Base-by-base conservation (phyloP, 2,797 vertebrate genomes). In the Neosilurus mollespiculum region DNA sequence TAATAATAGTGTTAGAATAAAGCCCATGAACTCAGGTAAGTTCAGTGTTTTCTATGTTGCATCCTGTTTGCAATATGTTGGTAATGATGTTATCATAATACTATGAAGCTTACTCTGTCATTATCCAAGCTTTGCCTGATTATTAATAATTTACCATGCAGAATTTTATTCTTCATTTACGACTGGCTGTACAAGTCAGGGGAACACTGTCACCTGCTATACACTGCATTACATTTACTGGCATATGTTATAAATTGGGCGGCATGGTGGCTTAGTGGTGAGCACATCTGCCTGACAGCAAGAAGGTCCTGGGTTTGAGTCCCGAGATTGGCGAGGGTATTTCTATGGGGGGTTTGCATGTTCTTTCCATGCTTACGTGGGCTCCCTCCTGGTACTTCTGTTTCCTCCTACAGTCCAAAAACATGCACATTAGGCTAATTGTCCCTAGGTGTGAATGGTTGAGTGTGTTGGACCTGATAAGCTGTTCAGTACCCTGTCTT, bases 161-260 rank as follows among this genome's bases (percentile, higher is more conserved):
- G 61, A 64, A 65, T 78, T 26, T n/a, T 34, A 37, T 62, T 78
- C 24, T 77, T 77, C 22, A 7, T 78, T 64, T 20, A 7, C 37
- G 18, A 64, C 76, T 4, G 37, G 59, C n/a, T 78, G 58, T 24
- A 9, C 59, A 64, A 26, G 37, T 62, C 22, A 49, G 22, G 24
- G 26, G 54, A 37, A 22, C 26, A 37, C 6, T 58, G 11, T 14
- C 15, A 20, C 26, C 26, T 5, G 4, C 26, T 73, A 20, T 62
- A 65, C 43, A 62, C 2, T 14, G 11, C 11, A 59, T 51, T 51
- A n/a, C 43, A 26, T 64, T 64, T 24, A 62, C 4, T 11, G 14
- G 30, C 24, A 49, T 1, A 11, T 75, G 24, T 49, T 70, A 18
- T 30, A 54, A 30, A 56, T 30, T 51, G 26, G 54, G 54, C 14